A percentile compares a stretch with the other conserved stretches of the same genome.
These are phyloP conservation scores for Podocnemis expansa DNA, from an alignment of 2,113 vertebrate species.

Conservation along the genomic window DNA sequence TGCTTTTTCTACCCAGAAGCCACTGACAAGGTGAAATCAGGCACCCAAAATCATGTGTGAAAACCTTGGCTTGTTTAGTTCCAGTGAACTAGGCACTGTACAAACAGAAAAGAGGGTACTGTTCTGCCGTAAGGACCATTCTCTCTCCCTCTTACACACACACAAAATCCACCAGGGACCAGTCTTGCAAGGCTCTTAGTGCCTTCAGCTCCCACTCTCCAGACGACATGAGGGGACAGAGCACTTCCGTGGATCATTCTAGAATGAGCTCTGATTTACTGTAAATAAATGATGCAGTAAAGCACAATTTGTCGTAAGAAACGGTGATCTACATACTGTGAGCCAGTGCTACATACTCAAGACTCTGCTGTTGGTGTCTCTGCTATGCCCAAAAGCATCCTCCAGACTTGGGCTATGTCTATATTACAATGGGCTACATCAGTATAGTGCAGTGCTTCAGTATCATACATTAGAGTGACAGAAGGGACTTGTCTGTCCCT, in stretches of 20 bases:
- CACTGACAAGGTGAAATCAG: not conserved
- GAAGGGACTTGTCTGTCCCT: not conserved
- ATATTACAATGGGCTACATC: not conserved
- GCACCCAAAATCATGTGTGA: not conserved
- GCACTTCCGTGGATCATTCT: not conserved
- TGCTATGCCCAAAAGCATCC: not conserved
- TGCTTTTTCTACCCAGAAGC: not conserved
- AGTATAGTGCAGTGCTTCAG: not conserved
- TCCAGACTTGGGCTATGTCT: not conserved
- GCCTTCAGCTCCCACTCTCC: not conserved
- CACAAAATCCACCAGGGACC: not conserved
- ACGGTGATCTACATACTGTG: not conserved
- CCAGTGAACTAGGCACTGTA: not conserved
- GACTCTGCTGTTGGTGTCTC: not conserved
- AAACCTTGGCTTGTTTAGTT: not conserved
- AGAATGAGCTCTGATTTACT: not conserved
- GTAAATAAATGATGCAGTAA: fast-evolving
- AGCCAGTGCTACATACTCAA: not conserved
- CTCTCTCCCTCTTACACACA: too few relatives aligned
- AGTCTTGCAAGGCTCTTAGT: fast-evolving
- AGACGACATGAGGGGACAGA: not conserved
- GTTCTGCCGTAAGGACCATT: not conserved
- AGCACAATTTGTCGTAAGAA: not conserved
- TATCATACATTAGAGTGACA: not conserved
- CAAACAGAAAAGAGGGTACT: not conserved